These are phyloP conservation scores for Gephyroberyx darwinii DNA, from an alignment of 2,797 vertebrate species.

Conservation along the genomic window DNA sequence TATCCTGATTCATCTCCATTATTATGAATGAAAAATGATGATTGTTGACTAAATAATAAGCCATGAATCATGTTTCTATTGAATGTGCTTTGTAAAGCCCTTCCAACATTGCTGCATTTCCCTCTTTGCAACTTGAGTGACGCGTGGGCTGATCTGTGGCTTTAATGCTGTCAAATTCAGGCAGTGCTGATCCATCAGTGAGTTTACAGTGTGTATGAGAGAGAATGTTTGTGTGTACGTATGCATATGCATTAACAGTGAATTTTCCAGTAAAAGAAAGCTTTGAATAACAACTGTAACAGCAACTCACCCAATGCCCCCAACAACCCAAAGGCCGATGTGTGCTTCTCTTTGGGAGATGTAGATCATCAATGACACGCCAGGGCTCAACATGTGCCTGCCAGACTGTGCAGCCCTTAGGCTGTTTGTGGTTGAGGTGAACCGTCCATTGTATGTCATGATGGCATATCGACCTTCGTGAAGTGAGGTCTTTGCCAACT, in stretches of 20 bases:
- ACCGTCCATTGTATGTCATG: slow-evolving; percentile 23
- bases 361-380: slow-evolving; percentile 43
- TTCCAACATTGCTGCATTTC: slow-evolving; percentile 13
- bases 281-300: background rate
- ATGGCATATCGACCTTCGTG: slow-evolving; percentile 33
- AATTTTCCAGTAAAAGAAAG: background rate
- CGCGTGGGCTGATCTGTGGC: background rate
- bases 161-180: slow-evolving; percentile 1
- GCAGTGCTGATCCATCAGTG: slow-evolving; percentile 8
- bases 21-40: slow-evolving; percentile 25
- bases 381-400: slow-evolving; percentile 22
- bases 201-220: background rate
- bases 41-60: slow-evolving; percentile 1
- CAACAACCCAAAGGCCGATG: background rate
- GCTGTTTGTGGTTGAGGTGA: slow-evolving; percentile 29
- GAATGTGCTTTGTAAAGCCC: background rate
- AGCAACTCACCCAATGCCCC: background rate
- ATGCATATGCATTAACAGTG: background rate
- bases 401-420: background rate
- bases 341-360: slow-evolving; percentile 1
- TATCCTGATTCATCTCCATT: slow-evolving; percentile 19
- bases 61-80: slow-evolving; percentile 9
- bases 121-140: slow-evolving; percentile 13
- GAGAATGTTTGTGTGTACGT: background rate
- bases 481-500: slow-evolving; percentile 17